Conservation (phyloP, 1,140 invertebrate genomes). For the Elysia chlorotica region DNA sequence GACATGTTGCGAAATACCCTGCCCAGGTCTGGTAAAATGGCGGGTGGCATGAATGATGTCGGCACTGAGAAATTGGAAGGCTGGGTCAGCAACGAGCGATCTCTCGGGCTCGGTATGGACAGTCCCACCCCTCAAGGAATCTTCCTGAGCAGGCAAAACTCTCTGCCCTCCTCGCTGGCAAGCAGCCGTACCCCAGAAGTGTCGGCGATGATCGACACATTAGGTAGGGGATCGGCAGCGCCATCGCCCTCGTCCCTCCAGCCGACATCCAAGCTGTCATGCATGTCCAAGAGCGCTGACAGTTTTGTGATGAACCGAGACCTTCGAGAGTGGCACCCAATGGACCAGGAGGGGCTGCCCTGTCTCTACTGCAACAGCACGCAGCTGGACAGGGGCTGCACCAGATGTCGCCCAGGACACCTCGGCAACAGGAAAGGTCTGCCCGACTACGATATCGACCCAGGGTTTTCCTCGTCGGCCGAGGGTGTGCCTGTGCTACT, state of each 20-base stretch:
- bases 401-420: conserved; percentile 43
- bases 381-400: conserved; percentile 11
- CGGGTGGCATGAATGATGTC: too few relatives aligned
- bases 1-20: too few relatives aligned
- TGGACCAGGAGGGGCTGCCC: conserved; percentile 8
- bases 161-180: conserved; percentile 42
- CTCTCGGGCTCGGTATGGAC: too few relatives aligned
- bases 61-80: too few relatives aligned
- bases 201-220: too few relatives aligned
- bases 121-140: too few relatives aligned
- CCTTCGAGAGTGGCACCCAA: not conserved
- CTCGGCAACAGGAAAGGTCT: conserved; percentile 23
- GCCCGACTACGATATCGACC: not conserved
- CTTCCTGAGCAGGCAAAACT: conserved; percentile 40
- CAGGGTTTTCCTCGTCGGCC: not conserved
- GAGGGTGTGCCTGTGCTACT: not conserved
- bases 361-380: conserved; percentile 15
- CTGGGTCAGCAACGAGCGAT: too few relatives aligned
- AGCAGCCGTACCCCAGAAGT: conserved; percentile 42
- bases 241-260: too few relatives aligned
- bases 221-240: too few relatives aligned
- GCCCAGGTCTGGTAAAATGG: too few relatives aligned
- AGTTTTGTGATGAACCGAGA: conserved; percentile 28
- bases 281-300: conserved; percentile 46
- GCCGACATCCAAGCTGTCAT: conserved; percentile 28